Evolutionary conservation across 2,888 invertebrate genomes (phyloP).

Genomic region (Eristalis arbustorum): DNA sequence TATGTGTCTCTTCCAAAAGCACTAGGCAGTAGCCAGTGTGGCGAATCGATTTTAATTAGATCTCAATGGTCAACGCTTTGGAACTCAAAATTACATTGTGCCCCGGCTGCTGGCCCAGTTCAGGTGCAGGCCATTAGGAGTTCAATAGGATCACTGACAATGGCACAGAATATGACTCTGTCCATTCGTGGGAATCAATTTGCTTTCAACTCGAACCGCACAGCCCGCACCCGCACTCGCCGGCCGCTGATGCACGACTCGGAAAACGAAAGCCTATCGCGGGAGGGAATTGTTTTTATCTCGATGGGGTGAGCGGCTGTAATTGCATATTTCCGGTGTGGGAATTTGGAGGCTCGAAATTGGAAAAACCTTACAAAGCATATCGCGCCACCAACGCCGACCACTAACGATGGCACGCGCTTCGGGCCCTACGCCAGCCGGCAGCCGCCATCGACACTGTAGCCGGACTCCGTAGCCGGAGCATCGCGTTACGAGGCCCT

Average conservation of each 20-base stretch:
- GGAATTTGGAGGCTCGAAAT: constrained; percentile 16
- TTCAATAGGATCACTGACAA: neutral
- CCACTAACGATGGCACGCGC: neutral
- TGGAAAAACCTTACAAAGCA: constrained; percentile 19
- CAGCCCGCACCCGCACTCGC: neutral
- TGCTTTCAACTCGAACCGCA: neutral
- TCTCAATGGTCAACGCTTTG: neutral
- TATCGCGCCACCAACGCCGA: constrained; percentile 13
- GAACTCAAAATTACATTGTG: neutral
- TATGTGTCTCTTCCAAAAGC: neutral
- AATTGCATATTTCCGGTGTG: constrained; percentile 60
- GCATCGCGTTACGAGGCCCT: neutral
- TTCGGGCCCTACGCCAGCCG: neutral
- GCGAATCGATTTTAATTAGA: neutral
- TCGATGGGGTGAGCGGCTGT: neutral
- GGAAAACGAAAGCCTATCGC: neutral
- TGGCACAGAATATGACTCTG: neutral
- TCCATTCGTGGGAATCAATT: neutral
- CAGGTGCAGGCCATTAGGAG: neutral
- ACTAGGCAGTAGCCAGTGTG: neutral
- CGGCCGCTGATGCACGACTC: neutral
- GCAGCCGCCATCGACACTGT: neutral
- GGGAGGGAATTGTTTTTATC: neutral
- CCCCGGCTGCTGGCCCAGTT: neutral
- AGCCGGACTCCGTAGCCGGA: too few species aligned